phyloP scores from a whole-genome alignment of 2,888 invertebrate species.

The Thecophora atra region DNA sequence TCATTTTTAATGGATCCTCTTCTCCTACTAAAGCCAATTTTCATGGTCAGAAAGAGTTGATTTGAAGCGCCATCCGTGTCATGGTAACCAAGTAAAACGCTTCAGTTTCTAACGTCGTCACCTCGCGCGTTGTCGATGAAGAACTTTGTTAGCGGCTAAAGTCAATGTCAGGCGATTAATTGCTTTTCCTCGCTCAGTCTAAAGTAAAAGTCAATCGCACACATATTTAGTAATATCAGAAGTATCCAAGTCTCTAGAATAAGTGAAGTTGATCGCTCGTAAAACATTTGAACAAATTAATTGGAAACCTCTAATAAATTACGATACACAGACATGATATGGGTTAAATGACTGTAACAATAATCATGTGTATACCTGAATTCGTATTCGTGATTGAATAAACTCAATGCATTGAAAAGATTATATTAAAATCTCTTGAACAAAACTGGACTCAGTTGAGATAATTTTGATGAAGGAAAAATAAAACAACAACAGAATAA shows the following conservation, averaged over 20 bases:
- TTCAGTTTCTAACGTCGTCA: background rate
- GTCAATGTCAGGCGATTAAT: slow-evolving; percentile 4
- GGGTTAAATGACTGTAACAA: background rate
- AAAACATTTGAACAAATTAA: background rate
- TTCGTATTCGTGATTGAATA: no score
- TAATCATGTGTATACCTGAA: background rate
- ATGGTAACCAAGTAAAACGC: background rate
- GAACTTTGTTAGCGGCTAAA: background rate
- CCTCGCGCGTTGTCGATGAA: slow-evolving; percentile 6
- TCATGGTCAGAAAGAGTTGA: background rate
- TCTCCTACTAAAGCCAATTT: background rate
- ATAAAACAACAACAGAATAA: background rate
- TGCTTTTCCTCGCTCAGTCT: no score
- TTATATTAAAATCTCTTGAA: background rate
- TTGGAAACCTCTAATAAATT: background rate
- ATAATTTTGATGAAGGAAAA: background rate
- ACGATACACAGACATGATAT: background rate
- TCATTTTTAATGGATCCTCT: background rate
- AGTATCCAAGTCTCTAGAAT: background rate
- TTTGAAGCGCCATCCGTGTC: background rate
- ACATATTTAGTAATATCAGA: background rate
- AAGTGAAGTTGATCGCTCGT: background rate
- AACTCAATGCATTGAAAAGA: no score
- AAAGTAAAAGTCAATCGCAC: background rate
- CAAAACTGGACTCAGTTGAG: background rate